A percentile compares a stretch with the other conserved stretches of the same genome.
Evolutionary conservation across 2,888 invertebrate genomes (phyloP).

Genomic region (Anoncus sp.): DNA sequence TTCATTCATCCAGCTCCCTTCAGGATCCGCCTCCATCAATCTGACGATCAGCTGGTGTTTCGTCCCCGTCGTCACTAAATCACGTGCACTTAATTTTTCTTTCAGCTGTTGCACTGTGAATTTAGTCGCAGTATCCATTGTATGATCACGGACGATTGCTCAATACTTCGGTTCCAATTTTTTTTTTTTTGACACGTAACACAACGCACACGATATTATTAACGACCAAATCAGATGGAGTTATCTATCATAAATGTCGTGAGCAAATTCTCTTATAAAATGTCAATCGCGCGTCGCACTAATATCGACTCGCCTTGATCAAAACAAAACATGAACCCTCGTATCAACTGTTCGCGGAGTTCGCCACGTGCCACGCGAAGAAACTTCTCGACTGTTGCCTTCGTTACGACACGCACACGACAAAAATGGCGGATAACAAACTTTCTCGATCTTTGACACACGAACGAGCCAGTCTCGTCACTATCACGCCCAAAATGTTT

Average conservation of each 20-base stretch:
- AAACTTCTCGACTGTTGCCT: too few relatives aligned
- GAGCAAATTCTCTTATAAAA: too few relatives aligned
- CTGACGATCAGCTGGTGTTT: slow-evolving; percentile 35
- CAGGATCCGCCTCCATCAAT: slow-evolving; percentile 52
- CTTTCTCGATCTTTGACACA: slow-evolving; percentile 24
- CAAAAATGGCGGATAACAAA: slow-evolving; percentile 27
- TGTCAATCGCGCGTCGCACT: too few relatives aligned
- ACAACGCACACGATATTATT: too few relatives aligned
- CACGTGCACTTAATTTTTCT: slow-evolving; percentile 44
- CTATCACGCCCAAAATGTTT: slow-evolving; percentile 18
- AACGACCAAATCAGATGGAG: too few relatives aligned
- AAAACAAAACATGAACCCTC: too few relatives aligned
- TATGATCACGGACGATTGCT: neutral
- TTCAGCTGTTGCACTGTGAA: slow-evolving; percentile 34
- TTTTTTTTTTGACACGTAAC: too few relatives aligned
- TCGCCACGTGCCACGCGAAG: too few relatives aligned
- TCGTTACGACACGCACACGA: slow-evolving; percentile 29
- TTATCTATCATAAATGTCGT: too few relatives aligned
- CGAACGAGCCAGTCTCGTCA: neutral
- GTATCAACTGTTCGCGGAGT: too few relatives aligned
- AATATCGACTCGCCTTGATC: too few relatives aligned
- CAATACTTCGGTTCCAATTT: too few relatives aligned
- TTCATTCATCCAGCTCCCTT: slow-evolving; percentile 42
- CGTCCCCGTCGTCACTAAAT: slow-evolving; percentile 14
- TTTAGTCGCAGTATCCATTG: slow-evolving; percentile 26